Base-by-base conservation (phyloP, 1,140 invertebrate species). In the Pseudomyrmex cubaensis region DNA sequence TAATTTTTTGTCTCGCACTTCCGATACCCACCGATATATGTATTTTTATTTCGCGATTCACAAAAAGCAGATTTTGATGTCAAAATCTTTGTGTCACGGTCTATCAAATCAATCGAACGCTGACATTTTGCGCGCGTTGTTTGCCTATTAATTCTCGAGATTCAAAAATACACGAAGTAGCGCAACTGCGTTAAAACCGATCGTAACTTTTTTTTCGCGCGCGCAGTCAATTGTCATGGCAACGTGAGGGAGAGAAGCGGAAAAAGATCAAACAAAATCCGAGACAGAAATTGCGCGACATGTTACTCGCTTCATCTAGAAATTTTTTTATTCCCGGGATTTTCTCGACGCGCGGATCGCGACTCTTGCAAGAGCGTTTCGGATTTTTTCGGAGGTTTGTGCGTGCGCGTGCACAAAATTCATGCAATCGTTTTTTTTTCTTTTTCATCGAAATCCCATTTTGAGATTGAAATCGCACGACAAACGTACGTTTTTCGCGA, bases 391-490 rank as follows among this genome's bases (percentile, higher is more conserved):
- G 17, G 22, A 20, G 15, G n/a, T 54, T 35, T 20, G 67, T 17
- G 59, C 46, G 3, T 44, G 15, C 44, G 2, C 20, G 54, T 50
- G 50, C 57, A n/a, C 22, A 35, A 7, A 5, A 48, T 35, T 35
- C 35, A 35, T 54, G 54, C 72, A 80, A 80, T 80, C 46, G 70
- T 78, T 54, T 80, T 72, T 13, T 12, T 66, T 10, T 78, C 66
- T 80, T 70, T 13, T n/a, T 52, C 5, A 15, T 22, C 10, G 13
- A 63, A 69, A 70, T 48, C 35, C 64, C 59, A 44, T 17, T n/a
- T 17, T 70, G 15, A 78, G 70, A 70, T 78, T 78, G 76, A 78
- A 78, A 78, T 78, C 52, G 20, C 44, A 48, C 44, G 52, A 52
- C 2, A 25, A 25, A 52, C 35, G 20, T 69, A 25, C 66, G 50